Base-by-base conservation (phyloP, 2,113 vertebrate species). In the Engraulis encrasicolus region DNA sequence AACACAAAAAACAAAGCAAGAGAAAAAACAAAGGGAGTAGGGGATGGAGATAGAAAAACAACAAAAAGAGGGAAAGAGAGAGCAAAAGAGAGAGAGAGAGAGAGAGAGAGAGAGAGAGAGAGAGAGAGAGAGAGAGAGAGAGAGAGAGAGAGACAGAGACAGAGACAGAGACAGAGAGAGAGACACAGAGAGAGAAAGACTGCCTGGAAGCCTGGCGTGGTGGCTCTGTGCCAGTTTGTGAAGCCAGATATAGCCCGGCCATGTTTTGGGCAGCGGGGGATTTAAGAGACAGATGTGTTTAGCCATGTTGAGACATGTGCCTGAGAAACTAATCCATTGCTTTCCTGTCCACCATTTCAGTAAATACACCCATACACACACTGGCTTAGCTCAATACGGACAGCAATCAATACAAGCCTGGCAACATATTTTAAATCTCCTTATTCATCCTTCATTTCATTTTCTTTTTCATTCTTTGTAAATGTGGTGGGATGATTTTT, bases 151-250 rank as follows among this genome's bases (percentile, higher is more conserved):
- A 79, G 23, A 12, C 11, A 50, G 14, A 27, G 31, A n/a, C 6
- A 61, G 50, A 83, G 79, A 79, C 27, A 78, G 82, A 81, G 34
- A 84, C 78, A 71, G 40, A 82, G 80, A 80, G 52, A 48, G 80
- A 83, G 48, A 81, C n/a, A n/a, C n/a, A n/a, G n/a, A n/a, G 23
- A 49, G 20, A 50, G 48, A 83, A 48, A 31, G 0, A 66, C n/a
- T 27, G 58, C 58, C 34, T 34, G 45, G 20, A 18, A 52, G n/a
- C 45, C 50, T 20, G n/a, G n/a, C n/a, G n/a, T n/a, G n/a, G n/a
- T n/a, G n/a, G n/a, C n/a, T n/a, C n/a, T n/a, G n/a, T 45, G 78
- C 14, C 31, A 38, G 50, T 36, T 37, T 58, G 49, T 77, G 17
- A 6, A 27, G 37, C 27, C 78, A 84, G 48, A 78, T 27, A 49